These are phyloP conservation scores for Drosophila persimilis DNA, from an alignment of 1,140 invertebrate species.

Conservation along the genomic window DNA sequence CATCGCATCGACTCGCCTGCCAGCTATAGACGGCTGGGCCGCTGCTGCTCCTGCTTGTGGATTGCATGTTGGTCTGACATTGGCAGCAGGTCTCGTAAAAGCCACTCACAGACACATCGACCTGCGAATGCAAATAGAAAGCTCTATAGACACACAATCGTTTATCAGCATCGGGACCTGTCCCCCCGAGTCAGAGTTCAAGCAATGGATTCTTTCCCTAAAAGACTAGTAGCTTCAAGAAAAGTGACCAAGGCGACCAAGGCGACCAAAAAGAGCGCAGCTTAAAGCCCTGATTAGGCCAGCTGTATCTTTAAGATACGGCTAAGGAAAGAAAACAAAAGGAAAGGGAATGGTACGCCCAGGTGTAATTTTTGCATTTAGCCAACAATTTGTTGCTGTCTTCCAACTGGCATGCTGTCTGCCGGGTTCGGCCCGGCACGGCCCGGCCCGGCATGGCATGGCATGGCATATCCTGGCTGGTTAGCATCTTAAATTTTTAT, in stretches of 20 bases:
- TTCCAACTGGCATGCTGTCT: constrained; percentile 15
- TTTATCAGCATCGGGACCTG: constrained; percentile 57
- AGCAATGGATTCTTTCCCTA: constrained; percentile 2
- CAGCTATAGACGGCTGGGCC: too few relatives aligned
- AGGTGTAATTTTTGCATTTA: constrained; percentile 78
- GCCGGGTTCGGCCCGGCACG: not conserved
- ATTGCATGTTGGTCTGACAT: constrained; percentile 68
- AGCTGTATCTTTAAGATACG: constrained; percentile 23
- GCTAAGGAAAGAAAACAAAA: constrained; percentile 4
- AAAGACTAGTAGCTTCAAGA: not conserved
- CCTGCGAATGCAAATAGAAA: constrained; percentile 67
- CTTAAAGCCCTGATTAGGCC: constrained; percentile 24
- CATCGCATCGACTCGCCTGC: constrained; percentile 23
- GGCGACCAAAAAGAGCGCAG: constrained; percentile 18
- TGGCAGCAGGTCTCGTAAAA: constrained; percentile 67
- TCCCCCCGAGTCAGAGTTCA: not conserved
- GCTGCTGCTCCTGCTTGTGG: constrained; percentile 6
- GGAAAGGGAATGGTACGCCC: constrained; percentile 49
- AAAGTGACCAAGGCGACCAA: constrained; percentile 8
- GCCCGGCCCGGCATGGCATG: not conserved
- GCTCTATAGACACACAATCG: constrained; percentile 67
- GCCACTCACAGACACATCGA: constrained; percentile 52
- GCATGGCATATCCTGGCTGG: constrained; percentile 13
- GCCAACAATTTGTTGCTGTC: constrained; percentile 62
- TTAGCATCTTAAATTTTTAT: constrained; percentile 77